phyloP scores from a whole-genome alignment of 2,888 invertebrate species.

The Diabrotica balteata region DNA sequence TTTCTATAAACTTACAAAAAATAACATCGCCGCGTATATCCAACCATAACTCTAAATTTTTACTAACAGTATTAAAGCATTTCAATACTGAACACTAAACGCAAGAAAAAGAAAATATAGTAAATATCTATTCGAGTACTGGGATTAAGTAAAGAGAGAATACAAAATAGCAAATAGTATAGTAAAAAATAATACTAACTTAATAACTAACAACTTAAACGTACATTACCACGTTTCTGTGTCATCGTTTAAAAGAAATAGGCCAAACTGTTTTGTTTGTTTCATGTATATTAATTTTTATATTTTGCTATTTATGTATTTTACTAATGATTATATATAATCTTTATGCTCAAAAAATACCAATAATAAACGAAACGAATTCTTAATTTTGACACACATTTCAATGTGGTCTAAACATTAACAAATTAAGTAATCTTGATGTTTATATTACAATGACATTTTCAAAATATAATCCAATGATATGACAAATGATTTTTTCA shows the following conservation, averaged over 20 bases:
- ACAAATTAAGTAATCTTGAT: too few species aligned
- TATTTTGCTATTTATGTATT: too few species aligned
- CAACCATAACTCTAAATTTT: conserved; percentile 47
- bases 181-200: conserved; percentile 41
- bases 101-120: conserved; percentile 17
- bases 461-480: too few species aligned
- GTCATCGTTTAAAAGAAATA: conserved; percentile 31
- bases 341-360: too few species aligned
- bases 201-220: conserved; percentile 36
- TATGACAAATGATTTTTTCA: too few species aligned
- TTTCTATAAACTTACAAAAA: conserved; percentile 59
- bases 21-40: conserved; percentile 55
- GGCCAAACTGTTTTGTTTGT: not conserved
- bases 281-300: too few species aligned
- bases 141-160: not conserved
- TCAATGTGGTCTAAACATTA: too few species aligned
- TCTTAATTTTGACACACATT: too few species aligned
- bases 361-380: too few species aligned
- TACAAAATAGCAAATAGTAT: conserved; percentile 36
- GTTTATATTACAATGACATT: too few species aligned
- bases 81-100: conserved; percentile 57
- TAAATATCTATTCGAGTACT: conserved; percentile 5
- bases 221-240: conserved; percentile 18
- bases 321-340: too few species aligned
- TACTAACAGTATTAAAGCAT: conserved; percentile 55